Base-by-base conservation (phyloP, 2,888 invertebrate species). In the Bugula neritina region DNA sequence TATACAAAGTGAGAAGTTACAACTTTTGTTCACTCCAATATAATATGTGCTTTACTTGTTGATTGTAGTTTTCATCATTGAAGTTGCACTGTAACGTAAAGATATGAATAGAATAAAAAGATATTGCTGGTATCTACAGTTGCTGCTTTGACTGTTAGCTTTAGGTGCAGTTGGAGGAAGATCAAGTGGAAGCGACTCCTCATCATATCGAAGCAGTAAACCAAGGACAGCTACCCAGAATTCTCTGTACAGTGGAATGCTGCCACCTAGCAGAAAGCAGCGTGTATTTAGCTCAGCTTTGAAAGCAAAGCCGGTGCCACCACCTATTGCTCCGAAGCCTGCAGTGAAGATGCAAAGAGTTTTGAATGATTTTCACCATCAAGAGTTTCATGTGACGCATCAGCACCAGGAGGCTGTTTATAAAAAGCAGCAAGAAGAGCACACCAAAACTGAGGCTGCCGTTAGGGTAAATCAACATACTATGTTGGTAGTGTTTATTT, bases 121-220 rank as follows among this genome's bases (percentile, higher is more conserved):
- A n/a, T n/a, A n/a, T n/a, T n/a, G n/a, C n/a, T n/a, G n/a, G n/a
- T n/a, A n/a, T 5, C 43, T 43, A 10, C 43, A 43, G 43, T 43
- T 43, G 43, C 17, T 43, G 43, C 17, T 43, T 5, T 43, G 43
- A 10, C 10, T 43, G 17, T 43, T 55, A 25, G 21, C n/a, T 31
- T 3, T 27, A 63, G 63, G 13, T 27, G 31, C 63, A 31, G 63
- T 34, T n/a, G 34, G 63, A 21, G 27, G 63, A 13, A 27, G 34
- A 17, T 63, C 63, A 2, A 63, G 63, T 63, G 27, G 63, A 21
- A 63, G 63, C 31, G 63, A 63, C 29, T 63, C 63, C 2, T 63
- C 63, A 13, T 63, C 29, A 2, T 63, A 13, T 31, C 2, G 27
- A 13, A n/a, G n/a, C n/a, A 3, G n/a, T 17, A 63, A 34, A n/a